Conservation (phyloP, 2,888 invertebrate species). For the Fragum whitleyi region DNA sequence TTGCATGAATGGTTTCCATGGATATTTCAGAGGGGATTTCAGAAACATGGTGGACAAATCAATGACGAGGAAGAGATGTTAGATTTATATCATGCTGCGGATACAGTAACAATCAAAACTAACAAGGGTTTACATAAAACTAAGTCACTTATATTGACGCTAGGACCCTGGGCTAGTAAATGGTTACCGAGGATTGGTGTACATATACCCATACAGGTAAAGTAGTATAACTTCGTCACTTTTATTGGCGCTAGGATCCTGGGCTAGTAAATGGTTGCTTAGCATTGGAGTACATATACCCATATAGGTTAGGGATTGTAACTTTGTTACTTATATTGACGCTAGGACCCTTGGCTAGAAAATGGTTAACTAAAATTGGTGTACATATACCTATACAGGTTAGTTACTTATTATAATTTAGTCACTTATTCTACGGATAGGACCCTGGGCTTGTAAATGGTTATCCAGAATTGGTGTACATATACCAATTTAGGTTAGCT, state of each 20-base stretch:
- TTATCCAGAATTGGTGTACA: conserved; percentile 75
- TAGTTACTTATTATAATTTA: too few species aligned
- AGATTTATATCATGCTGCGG: conserved; percentile 76
- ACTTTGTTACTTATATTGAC: too few species aligned
- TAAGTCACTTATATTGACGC: conserved; percentile 77
- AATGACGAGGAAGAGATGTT: conserved; percentile 73
- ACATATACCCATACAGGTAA: conserved; percentile 78
- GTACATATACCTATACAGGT: conserved; percentile 80
- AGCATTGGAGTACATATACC: conserved; percentile 79
- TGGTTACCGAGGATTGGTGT: conserved; percentile 76
- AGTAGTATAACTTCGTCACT: conserved; percentile 70
- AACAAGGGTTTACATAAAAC: conserved; percentile 69
- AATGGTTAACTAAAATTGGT: conserved; percentile 75
- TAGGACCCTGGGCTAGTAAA: conserved; percentile 82
- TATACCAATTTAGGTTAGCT: too few species aligned
- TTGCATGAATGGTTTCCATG: too few species aligned
- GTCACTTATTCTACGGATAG: conserved; percentile 82
- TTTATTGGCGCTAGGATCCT: conserved; percentile 82
- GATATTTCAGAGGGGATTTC: conserved; percentile 73
- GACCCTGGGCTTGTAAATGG: conserved; percentile 81
- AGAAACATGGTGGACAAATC: conserved; percentile 73
- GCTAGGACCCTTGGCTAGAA: conserved; percentile 82
- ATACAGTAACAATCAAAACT: conserved; percentile 70
- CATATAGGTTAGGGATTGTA: conserved; percentile 76
- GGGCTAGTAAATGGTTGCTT: conserved; percentile 77